A percentile compares a stretch with the other conserved stretches of the same genome.
These are phyloP conservation scores for Pyrocephalus nanus DNA, from an alignment of 2,797 vertebrate genomes.

Conservation along the genomic window DNA sequence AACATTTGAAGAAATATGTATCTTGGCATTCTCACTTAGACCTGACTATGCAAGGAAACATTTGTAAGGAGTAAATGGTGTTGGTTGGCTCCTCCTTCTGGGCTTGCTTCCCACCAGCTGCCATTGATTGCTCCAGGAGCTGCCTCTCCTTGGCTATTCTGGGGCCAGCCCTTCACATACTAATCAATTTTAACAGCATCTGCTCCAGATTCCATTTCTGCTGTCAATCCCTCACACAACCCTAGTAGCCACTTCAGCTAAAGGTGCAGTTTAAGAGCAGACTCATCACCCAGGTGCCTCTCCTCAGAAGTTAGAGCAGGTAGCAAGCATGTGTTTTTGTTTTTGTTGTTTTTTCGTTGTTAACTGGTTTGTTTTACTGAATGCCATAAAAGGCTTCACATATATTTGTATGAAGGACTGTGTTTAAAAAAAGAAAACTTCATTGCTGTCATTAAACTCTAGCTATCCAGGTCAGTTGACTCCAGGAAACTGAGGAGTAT, in stretches of 20 bases:
- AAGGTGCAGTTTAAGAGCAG: background rate
- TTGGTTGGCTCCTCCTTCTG: background rate
- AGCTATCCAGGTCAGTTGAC: background rate
- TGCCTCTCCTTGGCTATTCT: background rate
- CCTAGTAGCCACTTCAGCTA: background rate
- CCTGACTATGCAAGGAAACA: background rate
- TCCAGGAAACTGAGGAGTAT: background rate
- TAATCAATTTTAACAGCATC: background rate
- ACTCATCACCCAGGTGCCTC: background rate
- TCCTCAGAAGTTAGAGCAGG: background rate
- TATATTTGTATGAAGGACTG: background rate
- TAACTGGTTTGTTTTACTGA: background rate
- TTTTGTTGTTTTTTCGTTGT: background rate
- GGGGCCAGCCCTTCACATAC: background rate
- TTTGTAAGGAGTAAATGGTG: background rate
- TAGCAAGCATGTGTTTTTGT: background rate
- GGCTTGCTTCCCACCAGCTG: background rate
- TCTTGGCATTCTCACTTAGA: background rate
- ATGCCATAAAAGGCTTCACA: background rate
- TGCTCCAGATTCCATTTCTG: background rate
- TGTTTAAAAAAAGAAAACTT: background rate
- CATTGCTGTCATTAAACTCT: background rate
- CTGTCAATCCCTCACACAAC: background rate
- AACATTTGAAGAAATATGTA: background rate
- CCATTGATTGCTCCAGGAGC: background rate